Conservation (phyloP, 2,888 invertebrate genomes). For the Dicranocentrus wangi region DNA sequence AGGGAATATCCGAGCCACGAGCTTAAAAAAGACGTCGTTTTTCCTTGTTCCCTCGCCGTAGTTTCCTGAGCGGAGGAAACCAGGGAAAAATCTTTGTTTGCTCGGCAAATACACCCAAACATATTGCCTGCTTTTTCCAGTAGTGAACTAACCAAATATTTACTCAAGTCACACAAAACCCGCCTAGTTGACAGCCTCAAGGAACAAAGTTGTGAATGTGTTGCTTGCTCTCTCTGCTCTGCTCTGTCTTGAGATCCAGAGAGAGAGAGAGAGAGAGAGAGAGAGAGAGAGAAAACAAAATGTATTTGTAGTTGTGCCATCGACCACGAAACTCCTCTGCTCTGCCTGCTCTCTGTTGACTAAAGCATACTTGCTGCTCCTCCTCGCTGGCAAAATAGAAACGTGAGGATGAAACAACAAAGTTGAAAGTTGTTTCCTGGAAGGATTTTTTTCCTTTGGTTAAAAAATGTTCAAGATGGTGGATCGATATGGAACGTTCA, state of each 20-base stretch:
- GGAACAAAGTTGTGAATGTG: slow-evolving; percentile 62
- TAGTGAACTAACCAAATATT: slow-evolving; percentile 71
- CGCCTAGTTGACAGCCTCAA: slow-evolving; percentile 65
- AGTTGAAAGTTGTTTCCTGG: slow-evolving; percentile 55
- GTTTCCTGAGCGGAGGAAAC: slow-evolving; percentile 37
- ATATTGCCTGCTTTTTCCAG: slow-evolving; percentile 71
- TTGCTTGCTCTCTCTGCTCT: slow-evolving; percentile 23
- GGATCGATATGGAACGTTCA: too few species aligned
- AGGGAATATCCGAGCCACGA: too few species aligned
- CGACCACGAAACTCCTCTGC: too few species aligned
- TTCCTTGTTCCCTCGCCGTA: too few species aligned
- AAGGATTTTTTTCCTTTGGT: slow-evolving; percentile 44
- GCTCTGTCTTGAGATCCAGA: background rate
- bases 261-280: too few species aligned
- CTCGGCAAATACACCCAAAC: slow-evolving; percentile 68
- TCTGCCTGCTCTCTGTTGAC: too few species aligned
- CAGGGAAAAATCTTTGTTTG: slow-evolving; percentile 68
- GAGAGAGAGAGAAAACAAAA: too few species aligned
- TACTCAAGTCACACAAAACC: slow-evolving; percentile 69
- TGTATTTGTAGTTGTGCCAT: background rate
- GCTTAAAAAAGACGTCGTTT: slow-evolving; percentile 45
- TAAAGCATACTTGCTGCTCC: too few species aligned
- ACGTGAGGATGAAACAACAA: slow-evolving; percentile 32
- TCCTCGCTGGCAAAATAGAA: background rate
- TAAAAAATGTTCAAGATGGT: too few species aligned